These are phyloP conservation scores for Calvadosia cruxmelitensis DNA, from an alignment of 30 jellyfish, hydroid and myxozoan species.

Conservation along the genomic window DNA sequence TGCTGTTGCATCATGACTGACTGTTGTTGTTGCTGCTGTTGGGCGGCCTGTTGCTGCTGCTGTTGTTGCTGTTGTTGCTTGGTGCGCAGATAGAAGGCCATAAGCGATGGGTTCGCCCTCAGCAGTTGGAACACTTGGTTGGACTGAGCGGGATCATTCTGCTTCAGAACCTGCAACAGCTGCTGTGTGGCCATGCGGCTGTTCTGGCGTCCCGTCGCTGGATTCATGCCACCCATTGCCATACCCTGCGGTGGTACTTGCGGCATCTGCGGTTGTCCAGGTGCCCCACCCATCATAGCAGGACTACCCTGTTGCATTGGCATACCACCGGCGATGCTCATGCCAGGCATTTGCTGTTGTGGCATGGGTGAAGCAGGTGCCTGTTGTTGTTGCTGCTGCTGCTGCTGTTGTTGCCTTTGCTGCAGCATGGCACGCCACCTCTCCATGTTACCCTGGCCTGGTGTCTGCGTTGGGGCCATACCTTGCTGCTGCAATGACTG, in stretches of 20 bases:
- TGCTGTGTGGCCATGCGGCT: conserved; percentile 44
- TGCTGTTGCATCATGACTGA: conserved; percentile 48
- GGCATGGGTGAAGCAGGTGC: neutral
- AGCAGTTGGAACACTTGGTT: conserved; percentile 52
- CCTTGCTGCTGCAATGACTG: conserved; percentile 16
- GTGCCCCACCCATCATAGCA: conserved; percentile 3
- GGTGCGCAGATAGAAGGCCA: conserved; percentile 55
- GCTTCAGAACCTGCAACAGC: conserved; percentile 54
- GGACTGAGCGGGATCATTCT: conserved; percentile 29
- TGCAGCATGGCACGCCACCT: conserved; percentile 63
- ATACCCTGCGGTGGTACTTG: neutral
- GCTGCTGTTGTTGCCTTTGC: conserved; percentile 51
- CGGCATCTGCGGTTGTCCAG: conserved; percentile 18
- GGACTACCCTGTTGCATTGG: neutral
- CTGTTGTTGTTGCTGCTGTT: conserved; percentile 31
- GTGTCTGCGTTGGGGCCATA: conserved; percentile 1
- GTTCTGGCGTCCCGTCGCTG: conserved; percentile 8
- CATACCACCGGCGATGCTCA: neutral
- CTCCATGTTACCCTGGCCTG: conserved; percentile 38
- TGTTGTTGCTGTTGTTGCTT: conserved; percentile 65
- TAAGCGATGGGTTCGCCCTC: conserved; percentile 42
- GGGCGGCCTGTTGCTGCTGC: conserved; percentile 40
- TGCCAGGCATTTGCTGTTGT: neutral
- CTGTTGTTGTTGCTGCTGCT: conserved; percentile 29
- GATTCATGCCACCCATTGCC: neutral